Evolutionary conservation across 2,113 vertebrate genomes (phyloP).

Genomic region (Ifrita kowaldi): DNA sequence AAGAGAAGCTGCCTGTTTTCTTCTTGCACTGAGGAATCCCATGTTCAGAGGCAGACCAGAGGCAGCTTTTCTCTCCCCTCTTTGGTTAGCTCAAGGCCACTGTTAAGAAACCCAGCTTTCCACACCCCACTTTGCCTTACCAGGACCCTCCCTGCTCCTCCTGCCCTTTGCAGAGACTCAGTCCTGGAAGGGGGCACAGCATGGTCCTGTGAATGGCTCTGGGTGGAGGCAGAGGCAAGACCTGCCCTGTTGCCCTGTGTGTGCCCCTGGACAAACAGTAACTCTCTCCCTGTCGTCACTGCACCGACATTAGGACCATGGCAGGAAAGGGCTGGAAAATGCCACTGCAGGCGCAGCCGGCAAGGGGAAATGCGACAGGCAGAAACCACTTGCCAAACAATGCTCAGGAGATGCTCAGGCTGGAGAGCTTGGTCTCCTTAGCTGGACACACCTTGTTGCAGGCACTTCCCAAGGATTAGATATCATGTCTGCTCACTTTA

Average conservation of each 20-base stretch:
- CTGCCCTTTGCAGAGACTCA: not conserved
- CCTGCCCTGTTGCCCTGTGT: not conserved
- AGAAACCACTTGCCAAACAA: conserved; percentile 24
- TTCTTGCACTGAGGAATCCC: not conserved
- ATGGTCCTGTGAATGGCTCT: not conserved
- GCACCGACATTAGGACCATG: not conserved
- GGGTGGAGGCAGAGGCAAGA: not conserved
- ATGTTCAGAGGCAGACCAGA: not conserved
- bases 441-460: conserved; percentile 14
- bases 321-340: conserved; percentile 61
- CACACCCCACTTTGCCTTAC: not conserved
- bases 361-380: not conserved
- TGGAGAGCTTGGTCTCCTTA: not conserved
- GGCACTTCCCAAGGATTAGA: not conserved
- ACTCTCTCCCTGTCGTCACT: not conserved
- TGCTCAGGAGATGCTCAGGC: conserved; percentile 2
- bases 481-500: not conserved
- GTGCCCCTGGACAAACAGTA: not conserved
- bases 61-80: not conserved
- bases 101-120: not conserved
- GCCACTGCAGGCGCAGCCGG: not conserved
- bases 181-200: not conserved
- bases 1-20: not conserved
- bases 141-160: not conserved
- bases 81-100: not conserved